Conservation (phyloP, 2,113 vertebrate species). For the Sprattus sprattus region DNA sequence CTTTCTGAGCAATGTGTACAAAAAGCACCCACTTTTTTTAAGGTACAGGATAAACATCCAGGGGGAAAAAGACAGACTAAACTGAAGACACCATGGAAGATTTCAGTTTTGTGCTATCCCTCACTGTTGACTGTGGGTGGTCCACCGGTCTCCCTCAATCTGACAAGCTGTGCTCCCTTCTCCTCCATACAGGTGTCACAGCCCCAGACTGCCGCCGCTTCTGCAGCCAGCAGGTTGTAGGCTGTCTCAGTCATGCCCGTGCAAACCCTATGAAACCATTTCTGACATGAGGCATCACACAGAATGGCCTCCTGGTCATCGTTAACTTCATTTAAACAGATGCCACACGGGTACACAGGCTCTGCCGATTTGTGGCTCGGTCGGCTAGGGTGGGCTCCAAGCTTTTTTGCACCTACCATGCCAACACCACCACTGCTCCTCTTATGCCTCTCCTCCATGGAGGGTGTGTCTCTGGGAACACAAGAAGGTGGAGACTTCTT, state of each 20-base stretch:
- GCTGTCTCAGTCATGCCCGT: slow-evolving; percentile 87
- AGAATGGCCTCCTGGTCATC: slow-evolving; percentile 83
- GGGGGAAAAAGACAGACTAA: background rate
- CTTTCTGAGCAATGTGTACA: background rate
- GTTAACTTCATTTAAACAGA: slow-evolving; percentile 80
- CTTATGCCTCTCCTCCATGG: slow-evolving; percentile 26
- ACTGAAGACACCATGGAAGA: background rate
- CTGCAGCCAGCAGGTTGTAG: slow-evolving; percentile 79
- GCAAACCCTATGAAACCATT: slow-evolving; percentile 84
- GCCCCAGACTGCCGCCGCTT: slow-evolving; percentile 80
- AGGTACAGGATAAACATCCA: background rate
- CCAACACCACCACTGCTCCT: slow-evolving; percentile 52
- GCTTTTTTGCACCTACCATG: slow-evolving; percentile 65
- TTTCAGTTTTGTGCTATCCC: slow-evolving; percentile 50
- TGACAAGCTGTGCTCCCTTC: slow-evolving; percentile 75
- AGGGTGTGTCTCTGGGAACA: background rate
- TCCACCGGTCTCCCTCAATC: slow-evolving; percentile 63
- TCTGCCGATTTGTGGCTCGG: slow-evolving; percentile 67
- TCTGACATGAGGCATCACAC: slow-evolving; percentile 83
- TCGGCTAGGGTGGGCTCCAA: slow-evolving; percentile 62
- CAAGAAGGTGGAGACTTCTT: slow-evolving; percentile 66
- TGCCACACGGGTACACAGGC: slow-evolving; percentile 77
- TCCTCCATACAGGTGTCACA: slow-evolving; percentile 83
- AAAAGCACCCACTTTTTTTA: background rate
- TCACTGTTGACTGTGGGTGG: slow-evolving; percentile 56